Evolutionary conservation across 1,140 invertebrate genomes (phyloP).

Genomic region (Pseudomyrmex pallidus): DNA sequence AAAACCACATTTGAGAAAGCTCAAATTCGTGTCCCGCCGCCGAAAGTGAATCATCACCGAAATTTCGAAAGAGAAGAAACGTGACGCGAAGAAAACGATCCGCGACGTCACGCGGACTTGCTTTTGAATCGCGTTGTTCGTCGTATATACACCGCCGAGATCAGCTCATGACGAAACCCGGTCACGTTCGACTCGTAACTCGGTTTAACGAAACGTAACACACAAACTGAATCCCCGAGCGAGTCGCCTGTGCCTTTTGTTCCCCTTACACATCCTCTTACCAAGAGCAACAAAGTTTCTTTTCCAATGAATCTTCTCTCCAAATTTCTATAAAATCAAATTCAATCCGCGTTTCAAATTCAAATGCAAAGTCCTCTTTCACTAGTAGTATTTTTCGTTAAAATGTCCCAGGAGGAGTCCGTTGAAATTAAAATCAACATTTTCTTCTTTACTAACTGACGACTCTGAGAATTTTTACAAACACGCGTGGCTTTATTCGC

Average conservation of each 20-base stretch:
- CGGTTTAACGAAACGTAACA: conserved; percentile 81
- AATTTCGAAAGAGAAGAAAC: conserved; percentile 48
- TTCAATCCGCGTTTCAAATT: neutral
- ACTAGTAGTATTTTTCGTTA: neutral
- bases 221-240: conserved; percentile 78
- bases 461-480: no score
- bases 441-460: no score
- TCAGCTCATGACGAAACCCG: conserved; percentile 70
- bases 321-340: conserved; percentile 7
- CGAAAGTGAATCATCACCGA: neutral
- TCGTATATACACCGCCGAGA: conserved; percentile 59
- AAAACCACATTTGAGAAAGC: conserved; percentile 25
- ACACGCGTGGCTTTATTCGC: no score
- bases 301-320: neutral
- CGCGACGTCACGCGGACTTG: conserved; percentile 51
- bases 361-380: neutral
- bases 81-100: conserved; percentile 49
- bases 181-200: conserved; percentile 81
- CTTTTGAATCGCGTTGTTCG: conserved; percentile 67
- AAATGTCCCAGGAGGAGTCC: neutral
- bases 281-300: no score
- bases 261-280: conserved; percentile 13
- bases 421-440: no score
- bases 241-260: conserved; percentile 36
- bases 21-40: no score